Evolutionary conservation across 2,113 vertebrate genomes (phyloP).

Genomic region (Cyphomyrus discorhynchus): DNA sequence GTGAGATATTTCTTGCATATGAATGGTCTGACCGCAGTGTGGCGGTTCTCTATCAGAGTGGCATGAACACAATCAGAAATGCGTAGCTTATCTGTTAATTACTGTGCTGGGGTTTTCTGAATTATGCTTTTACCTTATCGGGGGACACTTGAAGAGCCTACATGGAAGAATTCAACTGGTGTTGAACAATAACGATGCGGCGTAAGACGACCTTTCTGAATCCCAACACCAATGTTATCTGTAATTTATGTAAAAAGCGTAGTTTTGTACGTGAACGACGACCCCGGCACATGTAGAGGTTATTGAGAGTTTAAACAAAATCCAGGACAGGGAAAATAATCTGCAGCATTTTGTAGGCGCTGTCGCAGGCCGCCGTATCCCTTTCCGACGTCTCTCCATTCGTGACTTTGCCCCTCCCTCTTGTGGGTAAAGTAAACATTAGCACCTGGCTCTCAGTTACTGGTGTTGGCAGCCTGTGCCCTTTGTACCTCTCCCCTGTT

Average conservation of each 20-base stretch:
- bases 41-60: neutral
- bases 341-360: neutral
- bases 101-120: neutral
- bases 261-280: neutral
- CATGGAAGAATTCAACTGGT: neutral
- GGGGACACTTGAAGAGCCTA: neutral
- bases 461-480: neutral
- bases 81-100: neutral
- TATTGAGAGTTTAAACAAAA: slow-evolving; percentile 4
- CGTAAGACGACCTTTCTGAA: neutral
- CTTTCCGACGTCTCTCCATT: neutral
- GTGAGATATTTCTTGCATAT: neutral
- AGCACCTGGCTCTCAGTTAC: neutral
- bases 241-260: neutral
- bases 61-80: neutral
- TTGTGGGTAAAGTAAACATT: slow-evolving; percentile 3
- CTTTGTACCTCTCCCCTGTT: neutral
- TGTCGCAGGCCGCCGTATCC: neutral
- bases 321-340: neutral
- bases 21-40: neutral
- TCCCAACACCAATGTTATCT: neutral
- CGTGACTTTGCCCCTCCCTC: neutral
- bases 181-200: neutral
- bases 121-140: neutral
- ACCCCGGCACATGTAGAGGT: neutral